Evolutionary conservation across 2,113 vertebrate species (phyloP).

Genomic region (Forbesichthys papilliferus): DNA sequence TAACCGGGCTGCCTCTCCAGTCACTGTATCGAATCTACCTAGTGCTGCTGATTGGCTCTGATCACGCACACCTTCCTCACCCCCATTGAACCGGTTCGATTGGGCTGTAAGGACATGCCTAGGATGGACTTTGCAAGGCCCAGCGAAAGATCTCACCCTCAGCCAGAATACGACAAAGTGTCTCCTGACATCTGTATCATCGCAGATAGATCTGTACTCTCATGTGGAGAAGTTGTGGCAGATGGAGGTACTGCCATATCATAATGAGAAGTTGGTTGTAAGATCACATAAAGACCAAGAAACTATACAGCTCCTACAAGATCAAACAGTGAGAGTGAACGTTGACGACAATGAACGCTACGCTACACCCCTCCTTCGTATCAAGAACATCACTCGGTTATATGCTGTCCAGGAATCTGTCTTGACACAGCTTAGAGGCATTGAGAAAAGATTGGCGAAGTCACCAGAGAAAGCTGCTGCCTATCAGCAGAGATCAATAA

Average conservation of each 20-base stretch:
- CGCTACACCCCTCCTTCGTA: slow-evolving; percentile 14
- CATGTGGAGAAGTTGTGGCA: slow-evolving; percentile 16
- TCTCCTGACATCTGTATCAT: not conserved
- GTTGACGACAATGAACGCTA: slow-evolving; percentile 1
- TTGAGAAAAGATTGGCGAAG: slow-evolving; percentile 17
- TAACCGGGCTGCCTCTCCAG: too few species aligned
- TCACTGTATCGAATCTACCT: too few species aligned
- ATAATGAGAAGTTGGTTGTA: not conserved
- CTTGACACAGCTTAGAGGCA: not conserved
- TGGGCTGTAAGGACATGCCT: not conserved
- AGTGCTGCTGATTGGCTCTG: slow-evolving; percentile 4
- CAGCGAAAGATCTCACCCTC: not conserved
- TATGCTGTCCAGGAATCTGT: slow-evolving; percentile 4
- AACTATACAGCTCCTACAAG: not conserved
- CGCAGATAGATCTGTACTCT: not conserved
- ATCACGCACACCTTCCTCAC: not conserved
- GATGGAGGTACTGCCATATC: slow-evolving; percentile 1
- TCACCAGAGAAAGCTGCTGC: not conserved
- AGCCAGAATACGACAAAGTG: not conserved
- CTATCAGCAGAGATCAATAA: slow-evolving; percentile 15
- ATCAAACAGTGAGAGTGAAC: not conserved
- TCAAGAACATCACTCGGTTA: not conserved
- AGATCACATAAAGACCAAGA: slow-evolving; percentile 12
- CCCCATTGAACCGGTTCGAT: too few species aligned
- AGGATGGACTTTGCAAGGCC: slow-evolving; percentile 1